Evolutionary conservation across 2,888 invertebrate genomes (phyloP).

Genomic region (Rapana venosa): DNA sequence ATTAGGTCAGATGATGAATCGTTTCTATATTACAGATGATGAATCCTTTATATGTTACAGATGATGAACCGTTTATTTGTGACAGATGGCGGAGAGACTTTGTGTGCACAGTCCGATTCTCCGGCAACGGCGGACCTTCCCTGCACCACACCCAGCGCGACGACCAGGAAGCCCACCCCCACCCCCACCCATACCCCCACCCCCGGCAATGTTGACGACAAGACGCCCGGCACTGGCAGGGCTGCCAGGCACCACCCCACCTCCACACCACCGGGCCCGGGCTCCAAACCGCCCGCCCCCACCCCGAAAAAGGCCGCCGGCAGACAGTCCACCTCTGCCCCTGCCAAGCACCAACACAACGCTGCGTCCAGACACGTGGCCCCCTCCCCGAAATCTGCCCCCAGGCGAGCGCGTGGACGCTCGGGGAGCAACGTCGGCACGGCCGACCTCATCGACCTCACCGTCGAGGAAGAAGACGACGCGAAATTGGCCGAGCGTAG

Average conservation of each 20-base stretch:
- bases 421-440: slow-evolving; percentile 1
- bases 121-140: not conserved
- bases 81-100: not conserved
- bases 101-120: not conserved
- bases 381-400: not conserved
- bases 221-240: no score
- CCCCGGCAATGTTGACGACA: no score
- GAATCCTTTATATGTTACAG: no score
- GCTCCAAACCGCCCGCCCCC: no score
- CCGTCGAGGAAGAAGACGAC: slow-evolving; percentile 49
- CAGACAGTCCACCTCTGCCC: not conserved
- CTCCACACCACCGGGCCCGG: no score
- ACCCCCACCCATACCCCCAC: not conserved
- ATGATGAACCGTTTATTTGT: not conserved
- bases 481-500: not conserved
- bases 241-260: no score
- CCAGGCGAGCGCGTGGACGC: not conserved
- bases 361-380: no score
- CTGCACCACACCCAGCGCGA: not conserved
- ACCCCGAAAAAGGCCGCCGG: not conserved
- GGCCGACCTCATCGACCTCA: slow-evolving; percentile 54
- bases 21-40: no score
- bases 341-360: not conserved
- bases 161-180: not conserved
- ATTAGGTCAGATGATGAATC: no score